phyloP scores from a whole-genome alignment of 2,888 invertebrate genomes.

The Proisotoma minuta region DNA sequence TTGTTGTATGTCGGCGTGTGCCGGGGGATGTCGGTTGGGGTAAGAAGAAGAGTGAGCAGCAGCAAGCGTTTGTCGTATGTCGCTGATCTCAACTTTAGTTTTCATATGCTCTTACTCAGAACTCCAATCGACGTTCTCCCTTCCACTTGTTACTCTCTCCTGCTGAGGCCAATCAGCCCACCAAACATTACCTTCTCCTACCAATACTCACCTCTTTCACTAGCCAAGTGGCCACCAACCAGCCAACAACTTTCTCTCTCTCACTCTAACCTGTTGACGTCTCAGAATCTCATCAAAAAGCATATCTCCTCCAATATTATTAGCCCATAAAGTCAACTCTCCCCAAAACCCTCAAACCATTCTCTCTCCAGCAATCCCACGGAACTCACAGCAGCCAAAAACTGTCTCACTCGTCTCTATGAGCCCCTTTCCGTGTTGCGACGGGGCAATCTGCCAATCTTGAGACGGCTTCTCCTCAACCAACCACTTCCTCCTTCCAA shows the following conservation, averaged over 20 bases:
- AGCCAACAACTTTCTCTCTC: not conserved
- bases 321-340: constrained; percentile 2
- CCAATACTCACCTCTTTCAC: constrained; percentile 3
- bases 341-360: not conserved
- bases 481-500: not conserved
- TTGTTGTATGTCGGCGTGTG: not conserved
- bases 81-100: constrained; percentile 25
- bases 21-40: not conserved
- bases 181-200: constrained; percentile 1
- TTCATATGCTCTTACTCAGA: constrained; percentile 33
- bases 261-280: constrained; percentile 8
- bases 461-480: not conserved
- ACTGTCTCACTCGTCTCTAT: too few species aligned
- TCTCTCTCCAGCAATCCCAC: too few species aligned
- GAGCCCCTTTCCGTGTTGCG: too few species aligned
- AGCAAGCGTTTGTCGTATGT: constrained; percentile 8
- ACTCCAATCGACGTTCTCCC: constrained; percentile 15
- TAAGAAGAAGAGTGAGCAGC: constrained; percentile 2
- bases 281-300: not conserved
- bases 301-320: not conserved
- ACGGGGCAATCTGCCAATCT: not conserved
- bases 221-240: not conserved
- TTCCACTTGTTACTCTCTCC: constrained; percentile 34
- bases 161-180: not conserved
- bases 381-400: too few species aligned